Evolutionary conservation across 2,113 vertebrate species (phyloP).

Genomic region (Sturnira hondurensis): DNA sequence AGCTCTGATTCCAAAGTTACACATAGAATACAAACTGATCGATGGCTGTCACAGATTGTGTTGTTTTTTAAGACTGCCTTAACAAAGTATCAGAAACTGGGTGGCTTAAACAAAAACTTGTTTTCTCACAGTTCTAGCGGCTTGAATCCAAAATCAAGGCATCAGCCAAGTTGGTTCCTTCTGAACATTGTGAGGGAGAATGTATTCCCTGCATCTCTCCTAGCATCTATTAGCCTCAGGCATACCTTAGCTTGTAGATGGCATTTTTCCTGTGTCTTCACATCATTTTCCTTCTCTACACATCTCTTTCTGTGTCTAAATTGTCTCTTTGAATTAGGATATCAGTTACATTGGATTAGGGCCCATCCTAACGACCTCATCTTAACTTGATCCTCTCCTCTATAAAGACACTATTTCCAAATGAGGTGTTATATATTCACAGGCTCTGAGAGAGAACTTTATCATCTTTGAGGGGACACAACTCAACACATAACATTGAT

Average conservation of each 20-base stretch:
- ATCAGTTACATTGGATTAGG: background rate
- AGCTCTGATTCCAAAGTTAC: background rate
- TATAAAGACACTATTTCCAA: background rate
- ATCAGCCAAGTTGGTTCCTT: background rate
- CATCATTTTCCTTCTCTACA: background rate
- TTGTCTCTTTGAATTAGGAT: background rate
- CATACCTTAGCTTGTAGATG: background rate
- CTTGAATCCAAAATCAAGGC: background rate
- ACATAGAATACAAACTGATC: background rate
- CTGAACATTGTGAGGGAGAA: background rate
- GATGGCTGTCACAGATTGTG: background rate
- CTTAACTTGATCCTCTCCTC: background rate
- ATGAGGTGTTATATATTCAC: background rate
- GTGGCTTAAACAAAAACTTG: background rate
- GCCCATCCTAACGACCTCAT: background rate
- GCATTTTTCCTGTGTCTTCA: background rate
- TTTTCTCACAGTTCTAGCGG: background rate
- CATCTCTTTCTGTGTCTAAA: background rate
- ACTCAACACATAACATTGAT: background rate
- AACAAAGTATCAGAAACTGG: background rate
- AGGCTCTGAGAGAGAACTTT: background rate
- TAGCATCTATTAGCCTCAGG: background rate
- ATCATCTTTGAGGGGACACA: background rate
- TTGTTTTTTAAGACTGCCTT: background rate
- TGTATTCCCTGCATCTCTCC: background rate